These are phyloP conservation scores for Elysia chlorotica DNA, from an alignment of 1,140 invertebrate genomes.

Conservation along the genomic window DNA sequence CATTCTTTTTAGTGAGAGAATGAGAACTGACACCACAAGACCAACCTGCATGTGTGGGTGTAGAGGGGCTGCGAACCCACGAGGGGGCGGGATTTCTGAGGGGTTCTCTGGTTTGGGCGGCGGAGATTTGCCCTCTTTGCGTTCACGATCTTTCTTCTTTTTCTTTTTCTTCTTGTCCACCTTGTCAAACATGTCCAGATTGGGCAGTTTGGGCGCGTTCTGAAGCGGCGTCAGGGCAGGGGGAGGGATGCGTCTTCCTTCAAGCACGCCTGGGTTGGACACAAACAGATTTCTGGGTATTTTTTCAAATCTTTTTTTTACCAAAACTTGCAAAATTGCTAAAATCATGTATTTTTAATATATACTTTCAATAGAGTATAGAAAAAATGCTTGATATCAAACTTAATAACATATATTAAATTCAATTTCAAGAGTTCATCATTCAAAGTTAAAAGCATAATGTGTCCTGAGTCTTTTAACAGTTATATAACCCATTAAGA, in stretches of 20 bases:
- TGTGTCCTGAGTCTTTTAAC: not conserved
- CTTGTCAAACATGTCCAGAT: conserved; percentile 29
- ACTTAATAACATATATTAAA: no score
- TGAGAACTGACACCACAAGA: no score
- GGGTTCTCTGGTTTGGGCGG: conserved; percentile 43
- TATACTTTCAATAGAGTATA: no score
- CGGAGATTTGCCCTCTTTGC: conserved; percentile 40
- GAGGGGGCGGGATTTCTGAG: conserved; percentile 39
- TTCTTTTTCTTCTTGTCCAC: conserved; percentile 39
- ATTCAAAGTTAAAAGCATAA: no score
- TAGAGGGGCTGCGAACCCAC: conserved; percentile 48
- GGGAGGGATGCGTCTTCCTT: conserved; percentile 46
- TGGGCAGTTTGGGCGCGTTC: conserved; percentile 48
- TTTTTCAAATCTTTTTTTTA: no score
- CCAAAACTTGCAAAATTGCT: no score
- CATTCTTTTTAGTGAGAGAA: no score
- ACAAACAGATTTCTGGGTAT: no score
- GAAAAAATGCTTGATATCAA: no score
- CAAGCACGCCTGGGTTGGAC: conserved; percentile 44
- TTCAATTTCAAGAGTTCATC: no score
- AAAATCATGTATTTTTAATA: no score
- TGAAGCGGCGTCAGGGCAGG: conserved; percentile 48
- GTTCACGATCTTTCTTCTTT: conserved; percentile 41
- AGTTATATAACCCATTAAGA: not conserved
- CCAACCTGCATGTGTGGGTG: conserved; percentile 39